Conservation (phyloP, 1,140 invertebrate species). For the Plectrocnemia conspersa region DNA sequence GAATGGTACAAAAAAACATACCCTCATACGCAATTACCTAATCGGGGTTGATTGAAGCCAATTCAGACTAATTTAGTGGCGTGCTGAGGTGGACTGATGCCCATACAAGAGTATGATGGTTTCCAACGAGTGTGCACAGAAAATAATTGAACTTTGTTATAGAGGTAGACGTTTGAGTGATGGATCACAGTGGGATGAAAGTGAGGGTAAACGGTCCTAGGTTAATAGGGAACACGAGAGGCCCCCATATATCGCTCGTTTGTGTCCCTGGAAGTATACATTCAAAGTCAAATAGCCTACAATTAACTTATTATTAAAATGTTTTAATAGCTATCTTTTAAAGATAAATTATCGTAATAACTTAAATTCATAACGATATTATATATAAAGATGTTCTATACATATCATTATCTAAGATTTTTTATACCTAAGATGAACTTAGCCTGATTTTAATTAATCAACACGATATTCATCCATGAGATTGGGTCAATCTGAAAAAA, state of each 20-base stretch:
- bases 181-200: constrained; percentile 31
- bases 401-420: too few relatives aligned
- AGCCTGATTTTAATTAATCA: too few relatives aligned
- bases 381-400: too few relatives aligned
- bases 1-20: too few relatives aligned
- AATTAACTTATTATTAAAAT: too few relatives aligned
- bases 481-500: too few relatives aligned
- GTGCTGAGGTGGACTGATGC: constrained; percentile 29
- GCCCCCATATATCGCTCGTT: constrained; percentile 10
- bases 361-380: too few relatives aligned
- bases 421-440: too few relatives aligned
- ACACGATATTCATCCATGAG: too few relatives aligned
- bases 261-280: not conserved
- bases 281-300: not conserved
- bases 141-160: constrained; percentile 31
- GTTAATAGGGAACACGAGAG: constrained; percentile 16
- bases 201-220: constrained; percentile 28
- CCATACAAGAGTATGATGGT: constrained; percentile 12
- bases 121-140: constrained; percentile 15
- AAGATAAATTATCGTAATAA: too few relatives aligned
- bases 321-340: too few relatives aligned
- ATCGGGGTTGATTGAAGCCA: constrained; percentile 35
- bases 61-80: constrained; percentile 35
- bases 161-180: constrained; percentile 32
- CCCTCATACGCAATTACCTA: constrained; percentile 24